A percentile compares a stretch with the other conserved stretches of the same genome.
Conservation (phyloP, 2,888 invertebrate species). For the Dysmachus trigonus region DNA sequence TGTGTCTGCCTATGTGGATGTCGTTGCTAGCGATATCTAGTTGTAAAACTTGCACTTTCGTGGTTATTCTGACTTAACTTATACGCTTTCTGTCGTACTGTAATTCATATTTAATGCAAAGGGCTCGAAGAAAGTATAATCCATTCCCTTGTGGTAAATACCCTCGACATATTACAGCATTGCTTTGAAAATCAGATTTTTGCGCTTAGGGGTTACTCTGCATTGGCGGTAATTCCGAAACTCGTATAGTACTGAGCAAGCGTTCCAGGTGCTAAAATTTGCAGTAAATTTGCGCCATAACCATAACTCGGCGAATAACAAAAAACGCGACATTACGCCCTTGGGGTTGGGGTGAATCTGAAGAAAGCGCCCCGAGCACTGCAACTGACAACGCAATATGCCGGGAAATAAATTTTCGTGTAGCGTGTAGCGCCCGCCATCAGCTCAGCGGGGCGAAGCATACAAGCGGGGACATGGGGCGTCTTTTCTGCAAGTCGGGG, state of each 20-base stretch:
- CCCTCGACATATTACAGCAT: not conserved
- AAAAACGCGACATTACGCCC: conserved; percentile 4
- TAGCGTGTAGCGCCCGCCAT: not conserved
- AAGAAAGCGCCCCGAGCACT: not conserved
- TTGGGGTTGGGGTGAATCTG: not conserved
- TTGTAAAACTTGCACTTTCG: too few relatives aligned
- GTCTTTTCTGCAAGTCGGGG: too few relatives aligned
- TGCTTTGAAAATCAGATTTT: not conserved
- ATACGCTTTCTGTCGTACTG: too few relatives aligned
- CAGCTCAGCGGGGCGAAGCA: not conserved
- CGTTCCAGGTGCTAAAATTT: conserved; percentile 8
- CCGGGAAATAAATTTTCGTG: conserved; percentile 7
- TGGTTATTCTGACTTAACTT: too few relatives aligned
- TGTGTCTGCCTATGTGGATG: too few relatives aligned
- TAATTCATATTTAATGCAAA: not conserved
- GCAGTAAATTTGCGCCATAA: conserved; percentile 9
- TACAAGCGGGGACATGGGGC: too few relatives aligned
- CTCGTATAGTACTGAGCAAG: not conserved
- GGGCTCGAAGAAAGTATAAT: not conserved
- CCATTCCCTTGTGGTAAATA: not conserved
- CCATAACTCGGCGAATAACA: not conserved
- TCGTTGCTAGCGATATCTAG: too few relatives aligned
- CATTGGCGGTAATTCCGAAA: not conserved
- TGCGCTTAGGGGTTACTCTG: not conserved
- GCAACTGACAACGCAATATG: conserved; percentile 26